These are phyloP conservation scores for Pemphredon lugubris DNA, from an alignment of 2,888 invertebrate species.

Conservation along the genomic window DNA sequence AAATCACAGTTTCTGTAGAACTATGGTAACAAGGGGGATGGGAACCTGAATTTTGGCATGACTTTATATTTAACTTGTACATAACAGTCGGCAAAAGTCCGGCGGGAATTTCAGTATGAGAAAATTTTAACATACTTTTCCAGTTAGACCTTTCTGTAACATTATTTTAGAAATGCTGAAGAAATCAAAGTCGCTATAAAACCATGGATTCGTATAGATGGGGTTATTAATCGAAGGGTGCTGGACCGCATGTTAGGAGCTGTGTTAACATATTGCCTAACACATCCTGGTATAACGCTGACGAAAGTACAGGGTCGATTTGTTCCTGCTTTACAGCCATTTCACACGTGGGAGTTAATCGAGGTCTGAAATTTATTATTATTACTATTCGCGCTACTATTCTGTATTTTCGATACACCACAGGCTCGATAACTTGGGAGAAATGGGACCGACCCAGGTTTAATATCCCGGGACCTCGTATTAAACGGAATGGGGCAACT, in stretches of 20 bases:
- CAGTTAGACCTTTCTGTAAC: no score
- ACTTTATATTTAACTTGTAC: no score
- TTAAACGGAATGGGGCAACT: no score
- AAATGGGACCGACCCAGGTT: no score
- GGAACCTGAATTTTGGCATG: no score
- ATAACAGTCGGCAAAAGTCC: no score
- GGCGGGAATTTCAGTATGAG: no score
- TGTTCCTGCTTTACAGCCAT: conserved; percentile 85
- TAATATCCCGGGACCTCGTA: no score
- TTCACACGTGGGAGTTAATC: conserved; percentile 84
- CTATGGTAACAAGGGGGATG: no score
- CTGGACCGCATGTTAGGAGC: conserved; percentile 87
- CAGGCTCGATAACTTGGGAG: conserved; percentile 1
- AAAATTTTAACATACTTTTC: no score
- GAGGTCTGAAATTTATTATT: conserved; percentile 82
- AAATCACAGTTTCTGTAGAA: no score
- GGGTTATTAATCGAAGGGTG: conserved; percentile 86
- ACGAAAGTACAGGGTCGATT: conserved; percentile 84
- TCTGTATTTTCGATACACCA: conserved; percentile 9
- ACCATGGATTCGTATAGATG: conserved; percentile 90
- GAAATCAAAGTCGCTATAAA: conserved; percentile 81
- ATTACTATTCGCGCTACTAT: no score
- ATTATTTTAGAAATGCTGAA: conserved; percentile 72
- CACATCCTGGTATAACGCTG: conserved; percentile 84
- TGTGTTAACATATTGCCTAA: conserved; percentile 85